Evolutionary conservation across 1,140 invertebrate species (phyloP).

Genomic region (Cyclina sinensis): DNA sequence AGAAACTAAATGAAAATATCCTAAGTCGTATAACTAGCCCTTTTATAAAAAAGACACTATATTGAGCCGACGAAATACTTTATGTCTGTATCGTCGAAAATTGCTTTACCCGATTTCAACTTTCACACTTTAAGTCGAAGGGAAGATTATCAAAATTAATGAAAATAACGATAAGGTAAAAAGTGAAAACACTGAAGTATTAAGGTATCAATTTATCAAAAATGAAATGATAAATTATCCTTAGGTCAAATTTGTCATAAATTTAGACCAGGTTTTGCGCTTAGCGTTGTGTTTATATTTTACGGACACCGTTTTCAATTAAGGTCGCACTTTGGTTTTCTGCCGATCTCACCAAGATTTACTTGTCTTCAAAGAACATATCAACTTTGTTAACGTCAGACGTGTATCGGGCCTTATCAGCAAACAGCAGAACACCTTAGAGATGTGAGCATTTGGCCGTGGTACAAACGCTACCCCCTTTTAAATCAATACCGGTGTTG

Average conservation of each 20-base stretch:
- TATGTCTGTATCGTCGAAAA: too few relatives aligned
- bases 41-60: too few relatives aligned
- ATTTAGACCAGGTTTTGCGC: constrained; percentile 41
- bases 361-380: constrained; percentile 52
- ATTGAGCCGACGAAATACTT: too few relatives aligned
- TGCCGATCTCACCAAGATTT: constrained; percentile 39
- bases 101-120: too few relatives aligned
- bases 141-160: too few relatives aligned
- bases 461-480: constrained; percentile 44
- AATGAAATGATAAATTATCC: constrained; percentile 43
- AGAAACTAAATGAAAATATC: too few relatives aligned
- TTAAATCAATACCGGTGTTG: constrained; percentile 63
- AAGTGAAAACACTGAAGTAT: neutral
- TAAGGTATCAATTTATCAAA: neutral
- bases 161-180: neutral
- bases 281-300: constrained; percentile 57
- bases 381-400: constrained; percentile 35
- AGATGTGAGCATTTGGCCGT: constrained; percentile 46
- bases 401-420: constrained; percentile 32
- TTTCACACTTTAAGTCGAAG: too few relatives aligned
- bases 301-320: constrained; percentile 52
- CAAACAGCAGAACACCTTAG: constrained; percentile 19
- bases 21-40: too few relatives aligned
- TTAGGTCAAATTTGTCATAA: constrained; percentile 7
- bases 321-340: constrained; percentile 47